Conservation (phyloP, 92 coral and sea anemone genomes). For the Paragorgia papillata region DNA sequence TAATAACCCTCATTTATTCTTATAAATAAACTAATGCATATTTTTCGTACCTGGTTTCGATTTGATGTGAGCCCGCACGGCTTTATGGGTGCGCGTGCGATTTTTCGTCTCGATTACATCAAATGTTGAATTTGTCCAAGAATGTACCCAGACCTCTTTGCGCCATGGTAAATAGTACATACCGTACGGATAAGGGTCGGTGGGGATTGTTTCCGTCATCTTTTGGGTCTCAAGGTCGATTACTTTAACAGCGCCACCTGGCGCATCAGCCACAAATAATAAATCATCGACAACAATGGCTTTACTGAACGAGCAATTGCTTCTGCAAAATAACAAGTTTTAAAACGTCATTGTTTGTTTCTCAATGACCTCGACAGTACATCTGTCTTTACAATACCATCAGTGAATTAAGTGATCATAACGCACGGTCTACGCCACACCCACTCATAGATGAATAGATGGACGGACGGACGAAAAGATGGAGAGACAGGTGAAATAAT, state of each 20-base stretch:
- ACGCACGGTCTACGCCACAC: no score
- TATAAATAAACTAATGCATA: not conserved
- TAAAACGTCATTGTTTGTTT: no score
- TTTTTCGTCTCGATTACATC: conserved; percentile 56
- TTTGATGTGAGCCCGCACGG: conserved; percentile 57
- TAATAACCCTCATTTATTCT: no score
- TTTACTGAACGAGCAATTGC: conserved; percentile 43
- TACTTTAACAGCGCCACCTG: conserved; percentile 58
- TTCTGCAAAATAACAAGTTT: not conserved
- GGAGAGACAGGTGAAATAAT: no score
- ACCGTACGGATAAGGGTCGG: conserved; percentile 50
- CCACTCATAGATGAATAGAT: no score
- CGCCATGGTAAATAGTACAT: conserved; percentile 53
- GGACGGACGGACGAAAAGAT: no score
- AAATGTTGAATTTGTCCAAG: conserved; percentile 55
- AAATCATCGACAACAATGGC: conserved; percentile 38
- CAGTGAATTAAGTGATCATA: no score
- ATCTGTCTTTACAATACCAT: not conserved
- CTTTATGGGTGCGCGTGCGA: conserved; percentile 52
- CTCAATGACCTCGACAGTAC: no score
- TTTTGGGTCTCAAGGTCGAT: conserved; percentile 46
- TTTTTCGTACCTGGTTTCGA: conserved; percentile 48
- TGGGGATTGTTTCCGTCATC: conserved; percentile 50
- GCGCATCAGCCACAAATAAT: conserved; percentile 48
- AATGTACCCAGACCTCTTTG: conserved; percentile 66